These are phyloP conservation scores for Pterobdella sp. DNA, from an alignment of 2,888 invertebrate genomes.

Conservation along the genomic window DNA sequence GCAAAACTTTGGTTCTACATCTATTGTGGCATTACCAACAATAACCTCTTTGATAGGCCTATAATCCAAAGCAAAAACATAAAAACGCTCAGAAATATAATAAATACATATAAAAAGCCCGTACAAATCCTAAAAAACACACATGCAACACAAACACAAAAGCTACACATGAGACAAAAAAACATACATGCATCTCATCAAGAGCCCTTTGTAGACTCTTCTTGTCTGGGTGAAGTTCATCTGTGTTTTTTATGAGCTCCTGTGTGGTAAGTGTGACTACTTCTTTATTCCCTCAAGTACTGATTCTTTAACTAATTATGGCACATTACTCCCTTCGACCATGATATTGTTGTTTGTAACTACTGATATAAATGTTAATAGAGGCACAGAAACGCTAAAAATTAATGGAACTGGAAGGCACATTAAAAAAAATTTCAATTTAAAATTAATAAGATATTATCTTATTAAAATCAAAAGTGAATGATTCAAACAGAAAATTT, in stretches of 20 bases:
- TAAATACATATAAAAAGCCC: no score
- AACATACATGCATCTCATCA: slow-evolving; percentile 69
- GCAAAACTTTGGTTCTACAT: no score
- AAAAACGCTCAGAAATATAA: no score
- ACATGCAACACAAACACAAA: no score
- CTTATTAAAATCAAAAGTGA: neutral
- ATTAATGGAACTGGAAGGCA: no score
- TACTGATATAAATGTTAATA: neutral
- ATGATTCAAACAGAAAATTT: neutral
- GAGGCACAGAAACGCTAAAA: neutral
- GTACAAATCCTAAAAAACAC: no score
- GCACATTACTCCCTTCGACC: no score
- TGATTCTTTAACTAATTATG: no score
- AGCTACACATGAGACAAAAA: neutral
- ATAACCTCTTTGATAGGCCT: no score
- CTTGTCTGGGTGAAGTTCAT: slow-evolving; percentile 69
- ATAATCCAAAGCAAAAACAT: no score
- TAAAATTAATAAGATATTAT: neutral
- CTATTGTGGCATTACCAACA: no score
- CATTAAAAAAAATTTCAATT: neutral
- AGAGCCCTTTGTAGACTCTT: slow-evolving; percentile 74
- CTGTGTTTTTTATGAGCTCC: slow-evolving; percentile 54
- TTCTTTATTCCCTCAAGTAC: neutral
- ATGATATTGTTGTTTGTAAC: no score
- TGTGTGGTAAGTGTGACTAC: slow-evolving; percentile 34